phyloP scores from a whole-genome alignment of 1,140 invertebrate species.

The Trachymyrmex cornetzi region DNA sequence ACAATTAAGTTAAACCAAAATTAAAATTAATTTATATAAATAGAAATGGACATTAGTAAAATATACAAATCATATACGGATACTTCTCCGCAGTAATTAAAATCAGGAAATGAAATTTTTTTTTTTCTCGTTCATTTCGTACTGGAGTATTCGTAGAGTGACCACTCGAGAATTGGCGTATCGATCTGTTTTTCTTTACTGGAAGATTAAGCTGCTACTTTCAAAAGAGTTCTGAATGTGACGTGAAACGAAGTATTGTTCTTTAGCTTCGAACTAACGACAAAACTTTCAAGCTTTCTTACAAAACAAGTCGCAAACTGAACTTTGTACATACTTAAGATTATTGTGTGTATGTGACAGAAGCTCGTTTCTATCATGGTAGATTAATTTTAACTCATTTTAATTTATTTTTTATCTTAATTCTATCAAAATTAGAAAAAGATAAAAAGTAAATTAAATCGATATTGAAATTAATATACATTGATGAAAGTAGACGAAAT shows the following conservation, averaged over 20 bases:
- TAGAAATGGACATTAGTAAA: not conserved
- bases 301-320: not conserved
- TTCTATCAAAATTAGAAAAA: no score
- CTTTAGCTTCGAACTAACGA: not conserved
- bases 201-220: not conserved
- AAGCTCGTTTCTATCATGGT: not conserved
- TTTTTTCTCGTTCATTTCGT: not conserved
- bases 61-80: not conserved
- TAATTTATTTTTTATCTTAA: no score
- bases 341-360: not conserved
- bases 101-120: slow-evolving; percentile 26
- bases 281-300: not conserved
- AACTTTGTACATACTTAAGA: not conserved
- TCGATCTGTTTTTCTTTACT: slow-evolving; percentile 57
- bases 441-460: no score
- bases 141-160: slow-evolving; percentile 14
- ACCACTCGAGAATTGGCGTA: slow-evolving; percentile 17
- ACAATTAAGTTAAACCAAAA: no score
- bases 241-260: not conserved
- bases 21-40: no score
- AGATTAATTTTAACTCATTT: no score
- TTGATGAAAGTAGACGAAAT: no score
- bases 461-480: no score
- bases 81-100: not conserved
- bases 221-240: not conserved